Base-by-base conservation (phyloP, 2,888 invertebrate species). In the Lymantria monacha region DNA sequence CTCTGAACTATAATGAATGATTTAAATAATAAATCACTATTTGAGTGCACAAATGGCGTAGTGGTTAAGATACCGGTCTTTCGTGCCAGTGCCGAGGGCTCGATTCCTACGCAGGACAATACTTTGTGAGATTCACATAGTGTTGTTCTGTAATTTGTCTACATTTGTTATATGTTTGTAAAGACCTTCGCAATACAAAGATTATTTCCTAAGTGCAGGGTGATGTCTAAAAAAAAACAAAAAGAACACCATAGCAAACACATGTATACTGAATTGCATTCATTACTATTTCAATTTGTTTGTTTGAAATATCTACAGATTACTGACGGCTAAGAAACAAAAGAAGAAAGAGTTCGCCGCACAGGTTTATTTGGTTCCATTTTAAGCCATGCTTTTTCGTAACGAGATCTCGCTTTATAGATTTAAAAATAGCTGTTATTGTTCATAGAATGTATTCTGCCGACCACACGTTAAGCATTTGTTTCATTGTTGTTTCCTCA, bases 291-390 rank as follows among this genome's bases (percentile, higher is more conserved):
- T 53, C 44, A 48, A 42, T 52, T 55, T 49, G 41, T 45, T 53
- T 67, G 61, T 65, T 63, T 63, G 42, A 37, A 51, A 47, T 48
- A 59, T 51, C 42, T 31, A 44, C 48, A 30, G 51, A 64, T 54
- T 67, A 53, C 48, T 53, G 41, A 33, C 30, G 36, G 10, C 22
- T 22, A 37, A 50, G 9, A n/a, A 37, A 15, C 53, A 52, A 64
- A 64, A 53, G 61, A 60, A 60, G 33, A 52, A 52, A 48, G 42
- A 47, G 42, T 30, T 41, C 44, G 48, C 48, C 46, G 15, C 22
- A 12, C 9, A 41, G 10, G 55, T 67, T 57, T 55, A 48, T 57
- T 57, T 57, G 46, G 44, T 52, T 57, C 37, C 37, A 37, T 52
- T 57, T 51, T 45, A 3, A 45, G 45, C 33, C 42, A 3, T 48